Conservation (phyloP, 2,113 vertebrate species). For the Seriola quinqueradiata region DNA sequence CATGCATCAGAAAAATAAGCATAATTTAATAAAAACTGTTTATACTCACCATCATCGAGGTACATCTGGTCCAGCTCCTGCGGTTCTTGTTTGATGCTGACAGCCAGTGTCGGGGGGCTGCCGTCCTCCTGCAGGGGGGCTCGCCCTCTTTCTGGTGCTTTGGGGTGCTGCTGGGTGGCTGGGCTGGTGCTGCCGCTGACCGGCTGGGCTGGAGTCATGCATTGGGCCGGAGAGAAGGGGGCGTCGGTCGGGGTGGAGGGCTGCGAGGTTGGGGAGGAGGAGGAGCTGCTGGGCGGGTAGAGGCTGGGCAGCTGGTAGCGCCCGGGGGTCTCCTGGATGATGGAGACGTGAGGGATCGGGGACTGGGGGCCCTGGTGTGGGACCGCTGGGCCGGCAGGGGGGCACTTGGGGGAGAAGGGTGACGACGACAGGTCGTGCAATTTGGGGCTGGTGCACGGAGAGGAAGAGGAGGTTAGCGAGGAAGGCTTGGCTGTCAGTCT, state of each 20-base stretch:
- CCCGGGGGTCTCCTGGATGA: conserved; percentile 89
- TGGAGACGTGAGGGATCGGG: conserved; percentile 85
- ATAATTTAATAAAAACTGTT: background rate
- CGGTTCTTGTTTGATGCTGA: conserved; percentile 96
- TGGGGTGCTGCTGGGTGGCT: conserved; percentile 46
- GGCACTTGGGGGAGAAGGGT: conserved; percentile 86
- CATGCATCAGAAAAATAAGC: background rate
- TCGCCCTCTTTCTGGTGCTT: conserved; percentile 80
- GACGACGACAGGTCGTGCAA: conserved; percentile 90
- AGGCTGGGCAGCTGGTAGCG: conserved; percentile 87
- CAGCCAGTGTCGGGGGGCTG: conserved; percentile 87
- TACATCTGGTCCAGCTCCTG: conserved; percentile 99
- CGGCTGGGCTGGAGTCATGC: conserved; percentile 50
- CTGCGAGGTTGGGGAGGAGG: conserved; percentile 85
- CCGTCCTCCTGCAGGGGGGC: conserved; percentile 87
- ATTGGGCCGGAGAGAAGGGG: conserved; percentile 60
- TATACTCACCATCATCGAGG: conserved; percentile 96
- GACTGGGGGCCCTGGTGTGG: conserved; percentile 79
- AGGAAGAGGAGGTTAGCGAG: conserved; percentile 76
- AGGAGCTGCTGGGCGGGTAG: conserved; percentile 85
- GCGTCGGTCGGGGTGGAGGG: conserved; percentile 75
- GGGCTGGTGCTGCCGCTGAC: conserved; percentile 68
- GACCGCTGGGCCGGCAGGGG: conserved; percentile 75
- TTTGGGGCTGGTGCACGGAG: conserved; percentile 88
- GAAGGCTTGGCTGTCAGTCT: conserved; percentile 78